Conservation (phyloP, 2,113 vertebrate species). For the Atrichornis clamosus region DNA sequence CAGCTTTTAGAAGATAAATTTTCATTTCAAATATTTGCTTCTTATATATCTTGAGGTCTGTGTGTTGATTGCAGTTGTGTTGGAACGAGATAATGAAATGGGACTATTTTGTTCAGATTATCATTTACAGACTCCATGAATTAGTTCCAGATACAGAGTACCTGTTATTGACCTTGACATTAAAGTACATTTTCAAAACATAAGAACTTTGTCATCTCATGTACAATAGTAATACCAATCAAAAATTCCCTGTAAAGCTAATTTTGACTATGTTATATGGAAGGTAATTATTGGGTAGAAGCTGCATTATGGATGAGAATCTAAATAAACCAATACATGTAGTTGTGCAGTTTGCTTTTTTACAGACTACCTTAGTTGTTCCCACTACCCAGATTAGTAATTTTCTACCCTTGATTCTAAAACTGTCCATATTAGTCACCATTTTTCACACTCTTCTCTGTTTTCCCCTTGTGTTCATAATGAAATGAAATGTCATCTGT, state of each 20-base stretch:
- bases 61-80: not conserved
- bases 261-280: not conserved
- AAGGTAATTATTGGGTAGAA: not conserved
- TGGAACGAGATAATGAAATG: not conserved
- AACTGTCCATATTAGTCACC: not conserved
- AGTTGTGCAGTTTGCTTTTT: not conserved
- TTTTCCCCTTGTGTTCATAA: not conserved
- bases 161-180: not conserved
- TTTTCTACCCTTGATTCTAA: not conserved
- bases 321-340: not conserved
- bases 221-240: not conserved
- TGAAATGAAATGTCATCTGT: not conserved
- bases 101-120: not conserved
- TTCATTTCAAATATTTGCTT: not conserved
- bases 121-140: not conserved
- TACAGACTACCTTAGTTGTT: not conserved
- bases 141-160: not conserved
- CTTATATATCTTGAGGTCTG: not conserved
- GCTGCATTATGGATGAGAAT: not conserved
- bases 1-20: not conserved
- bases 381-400: not conserved
- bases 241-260: not conserved
- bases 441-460: not conserved
- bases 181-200: not conserved
- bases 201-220: not conserved